Percentiles rank a stretch among this genome's conserved stretches.
Conservation (phyloP, 2,113 vertebrate species). For the Myrmophylax atrothorax region DNA sequence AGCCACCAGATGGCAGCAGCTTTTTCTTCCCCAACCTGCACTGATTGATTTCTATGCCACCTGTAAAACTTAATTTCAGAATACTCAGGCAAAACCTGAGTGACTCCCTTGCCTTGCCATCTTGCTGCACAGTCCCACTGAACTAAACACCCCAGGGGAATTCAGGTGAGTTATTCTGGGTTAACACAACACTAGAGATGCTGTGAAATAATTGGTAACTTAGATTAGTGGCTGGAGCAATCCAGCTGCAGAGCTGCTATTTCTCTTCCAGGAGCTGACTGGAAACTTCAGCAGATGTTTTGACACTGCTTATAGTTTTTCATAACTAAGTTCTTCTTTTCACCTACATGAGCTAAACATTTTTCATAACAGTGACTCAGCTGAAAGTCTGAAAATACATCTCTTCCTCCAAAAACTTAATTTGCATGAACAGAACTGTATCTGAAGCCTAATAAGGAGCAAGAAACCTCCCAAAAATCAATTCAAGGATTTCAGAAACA, state of each 20-base stretch:
- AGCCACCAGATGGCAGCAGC: conserved; percentile 21
- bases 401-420: not conserved
- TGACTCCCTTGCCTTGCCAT: not conserved
- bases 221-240: not conserved
- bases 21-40: not conserved
- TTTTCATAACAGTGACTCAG: fast-evolving
- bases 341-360: not conserved
- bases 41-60: not conserved
- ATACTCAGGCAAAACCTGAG: not conserved
- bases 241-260: not conserved
- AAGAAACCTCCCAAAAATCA: fast-evolving
- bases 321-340: not conserved
- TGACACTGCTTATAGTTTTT: not conserved
- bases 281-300: not conserved
- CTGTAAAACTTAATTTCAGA: not conserved
- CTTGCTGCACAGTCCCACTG: not conserved
- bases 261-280: not conserved
- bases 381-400: not conserved
- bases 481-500: not conserved
- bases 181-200: not conserved
- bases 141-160: not conserved
- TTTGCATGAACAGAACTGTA: not conserved
- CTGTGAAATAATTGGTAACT: not conserved
- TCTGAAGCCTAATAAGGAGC: not conserved
- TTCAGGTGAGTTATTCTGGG: not conserved